Conservation (phyloP, 2,113 vertebrate species). For the Uria lomvia region DNA sequence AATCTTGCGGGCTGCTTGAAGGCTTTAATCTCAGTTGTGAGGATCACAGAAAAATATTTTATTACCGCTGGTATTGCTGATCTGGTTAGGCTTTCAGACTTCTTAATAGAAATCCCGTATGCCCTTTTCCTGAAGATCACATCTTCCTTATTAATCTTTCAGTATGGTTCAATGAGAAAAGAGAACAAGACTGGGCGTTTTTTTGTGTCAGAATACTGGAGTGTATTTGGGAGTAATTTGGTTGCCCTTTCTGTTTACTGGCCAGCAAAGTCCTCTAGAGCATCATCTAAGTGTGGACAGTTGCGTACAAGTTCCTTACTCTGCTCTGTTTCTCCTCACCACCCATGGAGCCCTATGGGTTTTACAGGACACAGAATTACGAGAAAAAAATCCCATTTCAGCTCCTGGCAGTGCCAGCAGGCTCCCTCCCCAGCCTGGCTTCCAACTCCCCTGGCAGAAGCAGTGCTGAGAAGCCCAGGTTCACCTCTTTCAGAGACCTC, state of each 20-base stretch:
- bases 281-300: accelerated
- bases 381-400: accelerated
- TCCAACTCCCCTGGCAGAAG: neutral
- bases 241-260: neutral
- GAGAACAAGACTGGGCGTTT: neutral
- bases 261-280: neutral
- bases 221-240: neutral
- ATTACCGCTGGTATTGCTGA: neutral
- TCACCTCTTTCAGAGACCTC: neutral
- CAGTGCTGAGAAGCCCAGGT: neutral
- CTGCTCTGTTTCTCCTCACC: neutral
- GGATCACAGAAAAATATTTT: neutral
- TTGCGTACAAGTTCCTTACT: accelerated
- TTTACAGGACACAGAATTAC: neutral
- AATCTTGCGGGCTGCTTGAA: neutral
- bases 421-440: neutral
- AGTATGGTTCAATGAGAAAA: neutral
- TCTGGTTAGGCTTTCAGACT: neutral
- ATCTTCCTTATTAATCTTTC: neutral
- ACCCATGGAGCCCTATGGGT: accelerated
- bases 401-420: neutral
- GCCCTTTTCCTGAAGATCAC: neutral
- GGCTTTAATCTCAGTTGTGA: neutral
- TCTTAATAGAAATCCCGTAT: neutral
- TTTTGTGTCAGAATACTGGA: neutral